phyloP scores from a whole-genome alignment of 2,113 vertebrate species.

The Romanogobio albipinnatus region DNA sequence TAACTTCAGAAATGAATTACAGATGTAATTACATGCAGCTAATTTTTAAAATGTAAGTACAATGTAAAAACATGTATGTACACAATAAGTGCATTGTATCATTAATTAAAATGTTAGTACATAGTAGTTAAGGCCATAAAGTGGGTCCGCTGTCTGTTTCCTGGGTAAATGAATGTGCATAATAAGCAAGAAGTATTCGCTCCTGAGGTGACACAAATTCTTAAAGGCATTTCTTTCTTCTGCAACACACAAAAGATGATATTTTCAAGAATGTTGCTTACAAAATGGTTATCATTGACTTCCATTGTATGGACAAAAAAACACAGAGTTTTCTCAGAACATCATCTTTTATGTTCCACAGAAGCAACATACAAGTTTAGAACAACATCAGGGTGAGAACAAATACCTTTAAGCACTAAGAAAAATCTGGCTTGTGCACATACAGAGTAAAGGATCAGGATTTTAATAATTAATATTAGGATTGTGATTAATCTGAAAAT shows the following conservation, averaged over 20 bases:
- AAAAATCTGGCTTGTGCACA: background rate
- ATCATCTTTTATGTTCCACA: background rate
- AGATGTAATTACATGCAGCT: too few species aligned
- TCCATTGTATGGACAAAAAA: background rate
- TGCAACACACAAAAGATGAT: background rate
- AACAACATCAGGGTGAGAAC: background rate
- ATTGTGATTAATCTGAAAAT: slow-evolving; percentile 15
- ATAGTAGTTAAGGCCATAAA: too few species aligned
- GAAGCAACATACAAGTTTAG: background rate
- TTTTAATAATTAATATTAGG: background rate
- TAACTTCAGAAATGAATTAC: too few species aligned
- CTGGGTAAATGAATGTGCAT: background rate
- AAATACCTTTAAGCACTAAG: background rate
- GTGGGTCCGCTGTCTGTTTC: background rate
- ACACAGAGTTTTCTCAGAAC: background rate
- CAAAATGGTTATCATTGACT: slow-evolving; percentile 1
- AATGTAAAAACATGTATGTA: too few species aligned
- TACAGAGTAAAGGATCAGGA: background rate
- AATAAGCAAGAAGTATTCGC: background rate
- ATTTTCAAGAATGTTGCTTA: background rate
- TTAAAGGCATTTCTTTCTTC: background rate
- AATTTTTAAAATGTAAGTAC: too few species aligned
- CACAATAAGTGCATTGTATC: too few species aligned
- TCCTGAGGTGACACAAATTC: background rate
- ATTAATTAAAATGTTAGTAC: too few species aligned